Conservation (phyloP, 1,140 invertebrate genomes). For the Scaptomyza graminum region DNA sequence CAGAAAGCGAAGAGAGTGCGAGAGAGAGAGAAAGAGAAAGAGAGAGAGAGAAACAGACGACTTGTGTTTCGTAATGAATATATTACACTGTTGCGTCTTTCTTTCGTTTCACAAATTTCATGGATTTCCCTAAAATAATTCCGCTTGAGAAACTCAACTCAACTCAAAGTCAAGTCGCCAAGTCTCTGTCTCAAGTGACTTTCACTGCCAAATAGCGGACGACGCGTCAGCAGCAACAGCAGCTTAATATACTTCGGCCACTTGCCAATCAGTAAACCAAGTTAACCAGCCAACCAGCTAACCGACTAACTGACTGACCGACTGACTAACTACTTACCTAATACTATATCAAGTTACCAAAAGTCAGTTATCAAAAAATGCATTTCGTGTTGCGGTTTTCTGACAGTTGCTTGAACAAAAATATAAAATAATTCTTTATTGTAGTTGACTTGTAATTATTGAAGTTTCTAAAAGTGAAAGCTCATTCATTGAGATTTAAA, state of each 20-base stretch:
- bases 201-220: slow-evolving; percentile 64
- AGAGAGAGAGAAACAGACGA: not conserved
- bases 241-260: slow-evolving; percentile 40
- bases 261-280: slow-evolving; percentile 13
- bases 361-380: not conserved
- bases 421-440: too few relatives aligned
- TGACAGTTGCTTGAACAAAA: too few relatives aligned
- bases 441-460: too few relatives aligned
- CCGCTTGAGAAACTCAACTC: slow-evolving; percentile 58
- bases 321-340: slow-evolving; percentile 44
- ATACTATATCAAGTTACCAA: not conserved
- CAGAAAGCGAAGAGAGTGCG: not conserved
- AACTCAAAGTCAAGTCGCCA: not conserved
- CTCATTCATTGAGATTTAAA: too few relatives aligned
- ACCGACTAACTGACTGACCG: slow-evolving; percentile 40
- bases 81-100: slow-evolving; percentile 59
- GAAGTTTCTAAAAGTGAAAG: too few relatives aligned
- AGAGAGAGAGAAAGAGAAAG: not conserved
- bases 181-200: slow-evolving; percentile 62
- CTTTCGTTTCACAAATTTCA: slow-evolving; percentile 76
- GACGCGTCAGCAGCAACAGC: slow-evolving; percentile 2
- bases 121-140: slow-evolving; percentile 79
- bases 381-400: too few relatives aligned
- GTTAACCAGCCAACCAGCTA: slow-evolving; percentile 5
- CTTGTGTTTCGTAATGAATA: slow-evolving; percentile 67